Base-by-base conservation (phyloP, 2,797 vertebrate species). In the Rhinella marina region DNA sequence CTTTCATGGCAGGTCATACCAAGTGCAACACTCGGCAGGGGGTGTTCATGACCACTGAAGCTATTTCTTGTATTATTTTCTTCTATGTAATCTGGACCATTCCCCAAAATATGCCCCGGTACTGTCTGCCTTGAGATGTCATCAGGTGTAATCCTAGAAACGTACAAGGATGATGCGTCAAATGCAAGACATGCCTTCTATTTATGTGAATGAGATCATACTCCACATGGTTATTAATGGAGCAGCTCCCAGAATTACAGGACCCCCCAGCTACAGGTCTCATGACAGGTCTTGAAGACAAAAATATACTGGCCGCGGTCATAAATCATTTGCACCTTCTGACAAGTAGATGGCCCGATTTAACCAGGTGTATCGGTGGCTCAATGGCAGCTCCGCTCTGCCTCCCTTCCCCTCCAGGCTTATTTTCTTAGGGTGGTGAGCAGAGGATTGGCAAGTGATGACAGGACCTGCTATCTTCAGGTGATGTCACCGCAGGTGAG, bases 401-500 rank as follows among this genome's bases (percentile, higher is more conserved):
- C 62, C 68, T 61, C 72, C 7, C 59, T 48, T 75, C 48, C 80
- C 80, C 81, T 76, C 80, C 70, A 41, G 70, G 73, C 73, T 80
- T 85, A 72, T 88, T 73, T 59, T 85, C 62, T 62, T 85, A 85
- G 82, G 76, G 82, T 85, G 82, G 75, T 81, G 75, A 80, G 82
- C 61, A 16, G 73, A 70, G 87, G 76, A 88, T 88, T 88, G 83
- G 78, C 88, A 88, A 80, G 84, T 85, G 88, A 77, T 86, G 88
- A 88, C 83, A 88, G 88, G 68, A 88, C 78, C 87, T 88, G 83
- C 83, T 85, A 85, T 57, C 83, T 73, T 25, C 59, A 21, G 82
- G 10, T 88, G 88, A 88, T 76, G 84, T 88, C 83, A 88, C 21
- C 77, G 66, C 88, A 88, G 88, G 88, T 86, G 87, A 84, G 66